Evolutionary conservation across 2,797 vertebrate species (phyloP), one percentile per base, ranked within the genome.

Genomic region (Halcyon smyrnensis): DNA sequence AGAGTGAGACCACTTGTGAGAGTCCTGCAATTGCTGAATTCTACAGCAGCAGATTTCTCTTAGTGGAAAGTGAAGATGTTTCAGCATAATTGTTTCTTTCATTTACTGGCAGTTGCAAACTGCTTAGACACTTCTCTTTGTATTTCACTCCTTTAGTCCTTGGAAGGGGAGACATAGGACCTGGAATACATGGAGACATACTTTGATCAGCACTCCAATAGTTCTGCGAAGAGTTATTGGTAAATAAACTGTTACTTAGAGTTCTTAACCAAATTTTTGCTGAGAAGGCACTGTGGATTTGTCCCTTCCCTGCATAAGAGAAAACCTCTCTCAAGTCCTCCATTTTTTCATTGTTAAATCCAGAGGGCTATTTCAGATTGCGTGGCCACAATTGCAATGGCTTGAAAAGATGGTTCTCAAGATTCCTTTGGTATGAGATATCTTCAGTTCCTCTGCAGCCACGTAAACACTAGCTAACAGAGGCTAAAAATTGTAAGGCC

Each of bases 401-500:
- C 62, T 86, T 60, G 62, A 36, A 70, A 46, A 87, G 63, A 24
- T 93, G 39, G 36, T 88, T 91, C 60, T 71, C 53, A 60, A 20
- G 85, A 84, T 96, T 86, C 80, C 62, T 84, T 85, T 84, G 45
- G 48, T 65, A 67, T 94, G 86, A 68, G 48, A 19, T 74, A 45
- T 78, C 76, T 95, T 80, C 20, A 80, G 1, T 63, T 80, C 30
- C 45, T 85, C 53, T 90, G 73, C 65, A 86, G 86, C 86, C 86
- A 50, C 34, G 53, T 45, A 75, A 87, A 69, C 1, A 1, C 41
- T n/a, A 37, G 34, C 43, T 56, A 30, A 60, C n/a, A 39, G 62
- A 73, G 88, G 77, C 64, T 84, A 41, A 23, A 86, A 90, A 51
- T 64, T 84, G 39, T 84, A 53, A 56, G 56, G 30, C 69, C 60